Evolutionary conservation across 1,140 invertebrate genomes (phyloP).

Genomic region (Armadillidium nasatum): DNA sequence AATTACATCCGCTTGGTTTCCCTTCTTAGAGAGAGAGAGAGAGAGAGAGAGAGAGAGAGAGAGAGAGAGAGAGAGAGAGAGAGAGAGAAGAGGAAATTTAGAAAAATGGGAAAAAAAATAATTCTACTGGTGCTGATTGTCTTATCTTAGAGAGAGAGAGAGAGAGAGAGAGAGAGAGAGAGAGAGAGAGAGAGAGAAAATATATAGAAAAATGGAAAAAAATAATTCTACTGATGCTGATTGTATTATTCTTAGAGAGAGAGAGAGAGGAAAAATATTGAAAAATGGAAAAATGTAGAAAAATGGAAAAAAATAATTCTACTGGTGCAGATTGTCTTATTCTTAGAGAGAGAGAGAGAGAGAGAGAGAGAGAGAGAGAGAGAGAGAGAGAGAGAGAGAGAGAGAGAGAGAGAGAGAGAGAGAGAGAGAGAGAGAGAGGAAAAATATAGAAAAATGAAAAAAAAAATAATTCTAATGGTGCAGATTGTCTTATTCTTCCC

Average conservation of each 20-base stretch:
- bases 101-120: too few relatives aligned
- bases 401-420: too few relatives aligned
- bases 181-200: too few relatives aligned
- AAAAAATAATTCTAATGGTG: background rate
- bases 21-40: background rate
- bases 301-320: too few relatives aligned
- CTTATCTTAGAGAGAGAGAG: too few relatives aligned
- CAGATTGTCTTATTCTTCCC: background rate
- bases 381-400: background rate
- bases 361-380: background rate
- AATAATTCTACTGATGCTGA: too few relatives aligned
- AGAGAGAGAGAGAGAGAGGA: background rate
- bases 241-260: too few relatives aligned
- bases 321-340: too few relatives aligned
- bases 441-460: background rate
- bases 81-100: background rate
- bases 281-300: too few relatives aligned
- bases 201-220: background rate
- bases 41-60: background rate
- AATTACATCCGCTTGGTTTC: slow-evolving; percentile 2
- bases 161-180: too few relatives aligned
- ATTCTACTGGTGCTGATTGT: too few relatives aligned
- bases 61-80: background rate
- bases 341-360: background rate
- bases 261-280: too few relatives aligned